phyloP scores from a whole-genome alignment of 2,113 vertebrate genomes.

The Rhodinocichla rosea region DNA sequence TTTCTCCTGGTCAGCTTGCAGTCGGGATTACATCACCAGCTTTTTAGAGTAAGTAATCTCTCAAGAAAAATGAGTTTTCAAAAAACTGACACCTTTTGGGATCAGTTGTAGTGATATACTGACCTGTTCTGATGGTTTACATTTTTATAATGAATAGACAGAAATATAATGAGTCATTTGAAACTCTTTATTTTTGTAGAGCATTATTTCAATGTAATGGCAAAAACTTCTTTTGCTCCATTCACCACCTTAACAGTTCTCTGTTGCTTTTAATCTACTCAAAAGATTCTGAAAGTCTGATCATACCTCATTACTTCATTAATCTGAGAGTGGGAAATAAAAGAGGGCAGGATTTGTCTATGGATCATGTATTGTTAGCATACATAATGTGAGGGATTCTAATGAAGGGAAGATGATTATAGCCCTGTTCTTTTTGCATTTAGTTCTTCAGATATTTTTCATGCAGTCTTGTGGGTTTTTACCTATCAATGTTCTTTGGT shows the following conservation, averaged over 20 bases:
- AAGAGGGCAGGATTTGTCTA: not conserved
- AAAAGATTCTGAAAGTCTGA: not conserved
- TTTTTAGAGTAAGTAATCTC: constrained; percentile 97
- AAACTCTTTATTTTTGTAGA: not conserved
- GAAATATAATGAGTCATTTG: not conserved
- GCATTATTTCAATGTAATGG: not conserved
- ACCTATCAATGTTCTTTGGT: not conserved
- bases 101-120: not conserved
- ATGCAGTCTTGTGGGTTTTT: not conserved
- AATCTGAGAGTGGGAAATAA: not conserved
- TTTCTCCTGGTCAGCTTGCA: constrained; percentile 98
- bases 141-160: not conserved
- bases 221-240: not conserved
- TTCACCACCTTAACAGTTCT: not conserved
- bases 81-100: constrained; percentile 6
- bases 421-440: not conserved
- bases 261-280: not conserved
- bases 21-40: constrained; percentile 99
- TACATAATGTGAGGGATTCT: not conserved
- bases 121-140: not conserved
- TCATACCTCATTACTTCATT: not conserved
- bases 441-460: not conserved
- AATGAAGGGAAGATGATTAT: not conserved
- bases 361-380: not conserved
- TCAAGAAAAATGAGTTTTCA: constrained; percentile 56